Evolutionary conservation across 2,113 vertebrate genomes (phyloP).

Genomic region (Zosterops lateralis): DNA sequence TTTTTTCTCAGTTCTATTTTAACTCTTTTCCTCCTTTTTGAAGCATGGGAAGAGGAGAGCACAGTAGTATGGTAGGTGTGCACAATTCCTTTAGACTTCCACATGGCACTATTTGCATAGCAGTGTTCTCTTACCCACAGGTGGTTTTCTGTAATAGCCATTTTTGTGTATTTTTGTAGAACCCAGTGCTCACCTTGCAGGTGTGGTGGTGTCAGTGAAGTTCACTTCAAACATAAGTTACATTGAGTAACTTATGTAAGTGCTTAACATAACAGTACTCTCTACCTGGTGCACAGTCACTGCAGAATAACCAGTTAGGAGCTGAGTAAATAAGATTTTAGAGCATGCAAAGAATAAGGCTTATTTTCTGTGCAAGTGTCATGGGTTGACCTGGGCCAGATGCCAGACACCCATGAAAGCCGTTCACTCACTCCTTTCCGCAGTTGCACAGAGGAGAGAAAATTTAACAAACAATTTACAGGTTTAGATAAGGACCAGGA

Average conservation of each 20-base stretch:
- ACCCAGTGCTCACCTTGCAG: background rate
- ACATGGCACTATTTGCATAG: background rate
- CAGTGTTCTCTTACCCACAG: background rate
- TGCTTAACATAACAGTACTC: background rate
- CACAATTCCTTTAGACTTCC: background rate
- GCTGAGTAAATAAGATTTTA: background rate
- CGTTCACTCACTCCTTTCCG: background rate
- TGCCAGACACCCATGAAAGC: background rate
- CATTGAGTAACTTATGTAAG: background rate
- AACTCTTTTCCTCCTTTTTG: background rate
- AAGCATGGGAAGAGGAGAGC: background rate
- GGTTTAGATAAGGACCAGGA: background rate
- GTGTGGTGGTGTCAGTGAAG: background rate
- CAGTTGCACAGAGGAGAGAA: background rate
- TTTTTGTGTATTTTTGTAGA: background rate
- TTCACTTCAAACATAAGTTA: background rate
- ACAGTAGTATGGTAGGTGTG: background rate
- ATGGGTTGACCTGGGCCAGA: background rate
- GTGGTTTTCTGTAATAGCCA: background rate
- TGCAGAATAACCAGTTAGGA: background rate
- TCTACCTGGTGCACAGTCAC: background rate
- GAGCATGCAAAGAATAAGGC: background rate
- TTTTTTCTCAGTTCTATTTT: background rate
- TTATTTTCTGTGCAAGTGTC: background rate
- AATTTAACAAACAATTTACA: background rate